Evolutionary conservation across 2,888 invertebrate species (phyloP), one percentile per base, ranked within the genome.

Genomic region (Sipha maydis): DNA sequence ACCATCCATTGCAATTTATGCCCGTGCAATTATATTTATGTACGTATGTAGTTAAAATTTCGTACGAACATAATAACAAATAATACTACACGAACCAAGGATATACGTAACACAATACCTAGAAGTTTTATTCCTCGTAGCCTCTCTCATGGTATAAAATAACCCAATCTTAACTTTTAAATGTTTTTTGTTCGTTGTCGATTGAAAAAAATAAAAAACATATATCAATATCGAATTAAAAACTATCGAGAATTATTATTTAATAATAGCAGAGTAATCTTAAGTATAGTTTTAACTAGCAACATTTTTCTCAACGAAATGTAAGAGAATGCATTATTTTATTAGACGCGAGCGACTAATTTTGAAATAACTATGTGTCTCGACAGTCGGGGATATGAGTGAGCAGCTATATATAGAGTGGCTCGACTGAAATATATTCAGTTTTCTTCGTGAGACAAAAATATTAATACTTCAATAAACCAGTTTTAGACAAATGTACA

Each of bases 371-470:
- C 84, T 8, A 14, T 34, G 84, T 19, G 38, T 25, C 41, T n/a
- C 21, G 75, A 76, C 84, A 76, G 38, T 38, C 21, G 38, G 77
- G 31, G 77, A 61, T 77, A 85, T 28, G 77, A 78, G 85, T 28
- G 5, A 34, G 75, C 38, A 38, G 5, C 77, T 85, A 85, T 78
- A 69, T 78, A 78, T 85, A 85, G 77, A 77, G 67, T 48, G 67
- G 85, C 77, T 77, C 48, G 77, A 31, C 85, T 77, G 85, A 77
- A 85, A 77, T 69, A 78, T 34, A 69, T 85, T 69, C 54, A 9
- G 25, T 77, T 31, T 78, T 76, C 76, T 85, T 31, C 14, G 31
- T 7, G 41, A 38, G 76, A 84, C 76, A 19, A 41, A 67, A 38
- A 83, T 71, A 61, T 71, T 25, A 38, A 3, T 67, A 19, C n/a